A percentile compares a stretch with the other conserved stretches of the same genome.
Conservation (phyloP, 2,888 invertebrate genomes). For the Drosophila leonis region DNA sequence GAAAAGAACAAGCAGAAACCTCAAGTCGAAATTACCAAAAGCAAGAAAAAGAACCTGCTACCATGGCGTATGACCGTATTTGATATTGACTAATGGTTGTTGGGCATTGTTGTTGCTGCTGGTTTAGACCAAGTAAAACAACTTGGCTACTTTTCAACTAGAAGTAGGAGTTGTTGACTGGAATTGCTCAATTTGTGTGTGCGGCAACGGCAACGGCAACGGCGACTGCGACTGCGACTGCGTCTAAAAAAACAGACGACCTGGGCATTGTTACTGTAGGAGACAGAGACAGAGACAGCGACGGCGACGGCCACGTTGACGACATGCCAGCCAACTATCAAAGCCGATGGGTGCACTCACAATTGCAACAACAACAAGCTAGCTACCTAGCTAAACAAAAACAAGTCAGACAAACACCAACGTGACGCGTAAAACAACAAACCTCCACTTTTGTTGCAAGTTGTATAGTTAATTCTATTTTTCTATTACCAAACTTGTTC, state of each 20-base stretch:
- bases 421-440: constrained; percentile 45
- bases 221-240: too few species aligned
- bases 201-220: constrained; percentile 40
- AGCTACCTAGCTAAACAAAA: constrained; percentile 30
- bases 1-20: constrained; percentile 35
- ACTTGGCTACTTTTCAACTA: constrained; percentile 75
- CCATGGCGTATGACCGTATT: constrained; percentile 76
- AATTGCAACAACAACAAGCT: constrained; percentile 33
- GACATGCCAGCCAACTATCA: constrained; percentile 48
- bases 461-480: constrained; percentile 58
- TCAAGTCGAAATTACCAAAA: constrained; percentile 69
- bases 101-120: constrained; percentile 36
- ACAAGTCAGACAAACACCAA: constrained; percentile 59
- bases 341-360: constrained; percentile 40
- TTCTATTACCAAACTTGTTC: constrained; percentile 36
- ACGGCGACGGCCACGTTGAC: constrained; percentile 50
- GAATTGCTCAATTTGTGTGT: constrained; percentile 81
- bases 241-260: constrained; percentile 52
- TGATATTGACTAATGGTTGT: constrained; percentile 73
- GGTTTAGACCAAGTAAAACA: constrained; percentile 63
- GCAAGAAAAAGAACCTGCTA: constrained; percentile 76
- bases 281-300: background rate
- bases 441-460: constrained; percentile 50
- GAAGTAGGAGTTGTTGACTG: constrained; percentile 81
- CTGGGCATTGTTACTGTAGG: constrained; percentile 31